Evolutionary conservation across 1,140 invertebrate species (phyloP).

Genomic region (Cyphomyrmex costatus): DNA sequence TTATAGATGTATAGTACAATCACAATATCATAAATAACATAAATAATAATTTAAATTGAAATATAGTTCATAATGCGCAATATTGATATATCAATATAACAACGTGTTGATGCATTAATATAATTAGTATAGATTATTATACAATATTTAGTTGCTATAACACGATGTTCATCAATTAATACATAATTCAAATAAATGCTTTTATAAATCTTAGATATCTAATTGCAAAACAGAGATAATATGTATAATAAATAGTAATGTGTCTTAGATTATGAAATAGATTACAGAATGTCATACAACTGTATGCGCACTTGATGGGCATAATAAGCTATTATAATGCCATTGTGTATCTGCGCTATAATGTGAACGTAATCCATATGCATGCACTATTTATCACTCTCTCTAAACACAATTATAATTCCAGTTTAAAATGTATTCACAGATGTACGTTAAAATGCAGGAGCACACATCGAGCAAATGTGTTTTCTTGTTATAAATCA

Average conservation of each 20-base stretch:
- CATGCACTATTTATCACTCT: slow-evolving; percentile 4
- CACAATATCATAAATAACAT: background rate
- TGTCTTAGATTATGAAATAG: background rate
- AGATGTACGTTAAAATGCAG: background rate
- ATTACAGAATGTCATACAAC: background rate
- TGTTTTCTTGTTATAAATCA: background rate
- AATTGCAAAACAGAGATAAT: background rate
- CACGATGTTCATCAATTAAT: background rate
- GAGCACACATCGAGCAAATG: background rate
- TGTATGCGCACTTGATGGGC: background rate
- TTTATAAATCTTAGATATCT: background rate
- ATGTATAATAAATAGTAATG: background rate
- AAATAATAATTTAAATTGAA: slow-evolving; percentile 6
- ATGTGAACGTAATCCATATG: slow-evolving; percentile 48
- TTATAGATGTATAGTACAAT: background rate
- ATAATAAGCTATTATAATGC: slow-evolving; percentile 35
- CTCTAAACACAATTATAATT: slow-evolving; percentile 29
- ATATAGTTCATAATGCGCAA: background rate
- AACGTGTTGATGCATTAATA: background rate
- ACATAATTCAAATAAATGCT: background rate
- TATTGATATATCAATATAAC: background rate
- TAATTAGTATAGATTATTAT: slow-evolving; percentile 1
- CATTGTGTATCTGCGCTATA: slow-evolving; percentile 19
- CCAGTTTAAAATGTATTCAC: slow-evolving; percentile 37
- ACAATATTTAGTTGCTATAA: background rate